A percentile compares a stretch with the other conserved stretches of the same genome.
phyloP scores from a whole-genome alignment of 1,140 invertebrate genomes.

The Drosophila albomicans region DNA sequence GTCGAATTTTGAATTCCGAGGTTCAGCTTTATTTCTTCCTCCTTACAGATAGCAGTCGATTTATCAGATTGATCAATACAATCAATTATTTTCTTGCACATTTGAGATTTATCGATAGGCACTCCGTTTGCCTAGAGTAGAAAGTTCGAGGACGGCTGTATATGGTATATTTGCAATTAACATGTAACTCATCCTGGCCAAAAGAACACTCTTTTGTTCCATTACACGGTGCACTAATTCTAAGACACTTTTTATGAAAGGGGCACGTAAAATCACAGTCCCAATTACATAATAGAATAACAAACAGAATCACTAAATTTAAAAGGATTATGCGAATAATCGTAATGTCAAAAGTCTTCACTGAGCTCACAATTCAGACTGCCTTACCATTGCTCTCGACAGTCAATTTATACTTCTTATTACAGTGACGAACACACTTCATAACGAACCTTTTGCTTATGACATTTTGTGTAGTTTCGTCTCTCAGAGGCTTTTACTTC shows the following conservation, averaged over 20 bases:
- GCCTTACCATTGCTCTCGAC: not conserved
- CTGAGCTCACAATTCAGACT: not conserved
- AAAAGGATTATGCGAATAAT: too few relatives aligned
- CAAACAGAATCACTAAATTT: too few relatives aligned
- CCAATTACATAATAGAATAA: not conserved
- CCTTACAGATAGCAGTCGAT: not conserved
- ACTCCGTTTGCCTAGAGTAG: constrained; percentile 24
- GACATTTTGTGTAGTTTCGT: too few relatives aligned
- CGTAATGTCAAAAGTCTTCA: not conserved
- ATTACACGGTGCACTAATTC: not conserved
- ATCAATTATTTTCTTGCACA: not conserved
- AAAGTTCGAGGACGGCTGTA: not conserved
- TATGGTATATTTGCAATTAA: constrained; percentile 18
- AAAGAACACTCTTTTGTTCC: not conserved
- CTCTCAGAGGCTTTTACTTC: too few relatives aligned
- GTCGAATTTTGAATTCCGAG: not conserved
- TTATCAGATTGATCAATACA: constrained; percentile 41
- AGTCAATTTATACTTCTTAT: not conserved
- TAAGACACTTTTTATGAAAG: not conserved
- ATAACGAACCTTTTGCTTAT: too few relatives aligned
- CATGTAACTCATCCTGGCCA: constrained; percentile 38
- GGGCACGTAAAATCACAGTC: not conserved
- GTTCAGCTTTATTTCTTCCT: too few relatives aligned
- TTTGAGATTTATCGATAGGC: fast-evolving
- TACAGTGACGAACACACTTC: not conserved